A percentile compares a stretch with the other conserved stretches of the same genome.
Conservation (phyloP, 2,888 invertebrate genomes). For the Neoaliturus tenellus region DNA sequence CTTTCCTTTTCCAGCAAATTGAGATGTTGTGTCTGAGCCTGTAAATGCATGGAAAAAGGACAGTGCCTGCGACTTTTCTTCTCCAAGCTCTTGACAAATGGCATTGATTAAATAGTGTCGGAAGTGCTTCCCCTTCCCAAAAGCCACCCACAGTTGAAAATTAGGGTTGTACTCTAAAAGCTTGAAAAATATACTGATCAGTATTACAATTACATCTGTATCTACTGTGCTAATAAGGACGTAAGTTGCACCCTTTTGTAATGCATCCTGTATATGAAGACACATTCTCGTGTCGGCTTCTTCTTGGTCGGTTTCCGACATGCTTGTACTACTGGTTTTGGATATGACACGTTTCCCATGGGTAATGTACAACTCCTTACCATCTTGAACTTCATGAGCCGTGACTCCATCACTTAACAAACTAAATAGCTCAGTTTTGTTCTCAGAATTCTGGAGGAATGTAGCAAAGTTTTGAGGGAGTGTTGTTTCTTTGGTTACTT, state of each 20-base stretch:
- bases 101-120: conserved; percentile 26
- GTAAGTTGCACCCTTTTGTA: not conserved
- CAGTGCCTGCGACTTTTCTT: not conserved
- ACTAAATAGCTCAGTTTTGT: no score
- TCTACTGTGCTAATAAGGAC: conserved; percentile 7
- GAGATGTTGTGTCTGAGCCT: no score
- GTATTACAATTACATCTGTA: conserved; percentile 7
- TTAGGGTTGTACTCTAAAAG: conserved; percentile 3
- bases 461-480: no score
- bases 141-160: conserved; percentile 2
- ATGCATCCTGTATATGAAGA: conserved; percentile 13
- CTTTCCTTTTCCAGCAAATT: not conserved
- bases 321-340: not conserved
- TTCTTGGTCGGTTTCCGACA: conserved; percentile 6
- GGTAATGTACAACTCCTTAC: conserved; percentile 13
- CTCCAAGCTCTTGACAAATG: conserved; percentile 13
- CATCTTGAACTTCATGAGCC: conserved; percentile 13
- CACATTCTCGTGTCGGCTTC: conserved; percentile 13
- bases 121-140: conserved; percentile 8
- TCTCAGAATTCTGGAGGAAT: no score
- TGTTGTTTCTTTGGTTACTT: no score
- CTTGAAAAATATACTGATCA: not conserved
- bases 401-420: no score
- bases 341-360: not conserved
- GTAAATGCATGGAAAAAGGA: conserved; percentile 13